Evolutionary conservation across 2,888 invertebrate genomes (phyloP), one percentile per base, ranked within the genome.

Genomic region (Pterostichus madidus): DNA sequence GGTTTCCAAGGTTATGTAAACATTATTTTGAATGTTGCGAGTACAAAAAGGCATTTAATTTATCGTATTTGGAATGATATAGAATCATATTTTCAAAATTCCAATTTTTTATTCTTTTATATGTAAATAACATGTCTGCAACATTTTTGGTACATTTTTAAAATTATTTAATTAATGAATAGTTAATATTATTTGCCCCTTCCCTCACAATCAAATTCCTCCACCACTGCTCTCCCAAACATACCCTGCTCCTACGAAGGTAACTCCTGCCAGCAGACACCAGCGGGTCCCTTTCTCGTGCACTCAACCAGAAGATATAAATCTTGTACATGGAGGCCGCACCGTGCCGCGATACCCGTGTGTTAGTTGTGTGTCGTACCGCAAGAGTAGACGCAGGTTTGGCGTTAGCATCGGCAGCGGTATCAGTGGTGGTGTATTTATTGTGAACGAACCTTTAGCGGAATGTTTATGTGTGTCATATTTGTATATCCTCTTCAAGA

Each of bases 231-330:
- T 8, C 39, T 35, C 39, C 39, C 39, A 39, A 39, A 6, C 7
- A 39, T 39, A 39, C 39, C 39, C 24, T 24, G 2, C 24, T 24
- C 24, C 24, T 24, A 24, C 24, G 24, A 39, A 39, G 39, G 39
- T 39, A 39, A 39, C 39, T 39, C 39, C 39, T 8, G 39, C 6
- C 5, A 2, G 0, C 39, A 39, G 8, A 10, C 59, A 5, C 59
- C 59, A 8, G 31, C 49, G 49, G 13, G 32, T 10, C 46, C 49
- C 49, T 73, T 49, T 73, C 31, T 13, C n/a, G 59, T n/a, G 53
- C 59, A 56, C n/a, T 32, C 56, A 77, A 35, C 32, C 59, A 56
- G 17, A 59, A 56, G 59, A 77, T 77, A 77, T 77, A 77, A 77
- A 77, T 77, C 77, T 59, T 61, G 11, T 39, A 39, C 39, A 39